These are phyloP conservation scores for Drosophila athabasca DNA, from an alignment of 1,140 invertebrate genomes.

Conservation along the genomic window DNA sequence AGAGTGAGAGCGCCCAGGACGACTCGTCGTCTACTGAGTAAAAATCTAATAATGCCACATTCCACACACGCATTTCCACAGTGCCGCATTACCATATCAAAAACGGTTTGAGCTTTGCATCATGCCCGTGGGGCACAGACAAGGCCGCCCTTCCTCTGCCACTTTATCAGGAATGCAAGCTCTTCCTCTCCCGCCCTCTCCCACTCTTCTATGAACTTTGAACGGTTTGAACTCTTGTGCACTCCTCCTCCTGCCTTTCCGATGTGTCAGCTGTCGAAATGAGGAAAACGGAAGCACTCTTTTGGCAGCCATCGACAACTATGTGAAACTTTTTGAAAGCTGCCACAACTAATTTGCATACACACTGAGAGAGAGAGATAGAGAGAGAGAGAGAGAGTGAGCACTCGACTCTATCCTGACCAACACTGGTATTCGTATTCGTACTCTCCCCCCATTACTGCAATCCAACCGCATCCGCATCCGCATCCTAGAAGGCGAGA, in stretches of 20 bases:
- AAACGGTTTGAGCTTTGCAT: slow-evolving; percentile 42
- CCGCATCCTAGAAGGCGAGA: not conserved
- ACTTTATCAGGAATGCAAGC: slow-evolving; percentile 25
- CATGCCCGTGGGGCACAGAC: slow-evolving; percentile 58
- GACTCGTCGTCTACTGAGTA: slow-evolving; percentile 7
- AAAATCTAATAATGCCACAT: slow-evolving; percentile 77
- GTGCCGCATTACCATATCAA: slow-evolving; percentile 80
- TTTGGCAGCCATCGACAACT: slow-evolving; percentile 62
- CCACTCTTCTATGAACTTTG: slow-evolving; percentile 65
- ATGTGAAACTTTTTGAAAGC: slow-evolving; percentile 77
- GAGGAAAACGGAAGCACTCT: slow-evolving; percentile 12
- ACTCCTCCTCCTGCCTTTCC: slow-evolving; percentile 7
- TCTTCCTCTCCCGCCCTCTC: not conserved
- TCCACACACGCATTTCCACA: slow-evolving; percentile 76
- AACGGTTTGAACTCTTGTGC: slow-evolving; percentile 43
- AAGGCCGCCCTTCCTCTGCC: not conserved
- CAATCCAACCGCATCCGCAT: slow-evolving; percentile 16
- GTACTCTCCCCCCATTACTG: not conserved
- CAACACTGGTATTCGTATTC: too few relatives aligned
- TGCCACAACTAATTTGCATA: slow-evolving; percentile 82
- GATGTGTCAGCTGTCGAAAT: slow-evolving; percentile 39
- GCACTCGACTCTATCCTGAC: too few relatives aligned
- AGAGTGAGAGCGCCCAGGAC: not conserved
- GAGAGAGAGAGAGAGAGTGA: too few relatives aligned
- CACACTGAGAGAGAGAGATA: not conserved